Evolutionary conservation across 2,797 vertebrate genomes (phyloP).

Genomic region (Gymnoscopelus braueri): DNA sequence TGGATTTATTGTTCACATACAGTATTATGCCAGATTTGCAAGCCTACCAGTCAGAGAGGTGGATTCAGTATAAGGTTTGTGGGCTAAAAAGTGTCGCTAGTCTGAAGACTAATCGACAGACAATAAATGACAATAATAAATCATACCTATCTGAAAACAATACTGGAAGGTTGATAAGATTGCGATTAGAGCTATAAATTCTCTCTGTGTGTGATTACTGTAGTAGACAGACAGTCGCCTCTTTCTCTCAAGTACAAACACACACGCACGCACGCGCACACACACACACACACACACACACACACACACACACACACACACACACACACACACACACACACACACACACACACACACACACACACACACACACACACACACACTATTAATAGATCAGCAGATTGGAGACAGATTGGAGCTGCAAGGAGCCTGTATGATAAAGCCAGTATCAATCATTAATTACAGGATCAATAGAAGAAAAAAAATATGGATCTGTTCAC

Average conservation of each 20-base stretch:
- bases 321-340: slow-evolving; percentile 23
- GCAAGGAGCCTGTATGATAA: slow-evolving; percentile 63
- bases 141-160: slow-evolving; percentile 65
- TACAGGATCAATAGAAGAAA: slow-evolving; percentile 15
- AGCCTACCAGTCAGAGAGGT: background rate
- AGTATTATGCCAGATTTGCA: too few species aligned
- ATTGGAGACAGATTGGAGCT: slow-evolving; percentile 31
- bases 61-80: slow-evolving; percentile 28
- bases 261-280: slow-evolving; percentile 25
- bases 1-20: too few species aligned
- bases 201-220: slow-evolving; percentile 60
- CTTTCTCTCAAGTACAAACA: slow-evolving; percentile 17
- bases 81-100: slow-evolving; percentile 34
- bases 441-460: slow-evolving; percentile 74
- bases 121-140: slow-evolving; percentile 66
- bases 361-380: slow-evolving; percentile 15
- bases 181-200: slow-evolving; percentile 73
- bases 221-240: slow-evolving; percentile 76
- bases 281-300: slow-evolving; percentile 12
- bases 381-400: slow-evolving; percentile 42
- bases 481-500: slow-evolving; percentile 45
- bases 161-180: slow-evolving; percentile 73
- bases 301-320: slow-evolving; percentile 24
- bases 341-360: background rate
- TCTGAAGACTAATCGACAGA: slow-evolving; percentile 29